phyloP scores from a whole-genome alignment of 1,140 invertebrate species.

The Papilio dardanus region DNA sequence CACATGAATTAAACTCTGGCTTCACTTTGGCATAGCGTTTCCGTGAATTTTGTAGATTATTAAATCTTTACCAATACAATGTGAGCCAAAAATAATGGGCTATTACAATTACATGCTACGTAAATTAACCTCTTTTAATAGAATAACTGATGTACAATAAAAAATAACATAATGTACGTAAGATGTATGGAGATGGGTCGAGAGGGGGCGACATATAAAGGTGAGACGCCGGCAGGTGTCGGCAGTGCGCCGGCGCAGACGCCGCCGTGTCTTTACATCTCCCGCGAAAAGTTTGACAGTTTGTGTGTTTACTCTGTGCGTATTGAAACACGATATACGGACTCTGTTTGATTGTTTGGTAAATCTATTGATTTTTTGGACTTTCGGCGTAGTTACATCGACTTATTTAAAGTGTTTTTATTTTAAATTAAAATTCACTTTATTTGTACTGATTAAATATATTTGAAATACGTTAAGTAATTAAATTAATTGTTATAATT shows the following conservation, averaged over 20 bases:
- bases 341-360: conserved; percentile 25
- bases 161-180: conserved; percentile 11
- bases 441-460: too few species aligned
- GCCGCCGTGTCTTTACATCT: conserved; percentile 45
- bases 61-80: conserved; percentile 10
- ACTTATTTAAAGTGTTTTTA: too few species aligned
- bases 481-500: neutral
- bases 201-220: conserved; percentile 62
- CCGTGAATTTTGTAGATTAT: neutral
- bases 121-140: conserved; percentile 33
- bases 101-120: conserved; percentile 26
- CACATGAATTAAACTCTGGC: neutral
- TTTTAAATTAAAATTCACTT: too few species aligned
- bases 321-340: conserved; percentile 11
- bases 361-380: neutral
- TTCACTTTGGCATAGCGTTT: too few species aligned
- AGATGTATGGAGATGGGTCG: conserved; percentile 48
- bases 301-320: conserved; percentile 33
- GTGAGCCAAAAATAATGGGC: conserved; percentile 6
- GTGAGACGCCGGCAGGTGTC: conserved; percentile 46
- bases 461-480: neutral
- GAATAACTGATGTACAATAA: conserved; percentile 31
- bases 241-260: conserved; percentile 50
- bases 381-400: too few species aligned
- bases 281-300: conserved; percentile 38